These are phyloP conservation scores for Coleophora flavipennella DNA, from an alignment of 2,888 invertebrate genomes.

Conservation along the genomic window DNA sequence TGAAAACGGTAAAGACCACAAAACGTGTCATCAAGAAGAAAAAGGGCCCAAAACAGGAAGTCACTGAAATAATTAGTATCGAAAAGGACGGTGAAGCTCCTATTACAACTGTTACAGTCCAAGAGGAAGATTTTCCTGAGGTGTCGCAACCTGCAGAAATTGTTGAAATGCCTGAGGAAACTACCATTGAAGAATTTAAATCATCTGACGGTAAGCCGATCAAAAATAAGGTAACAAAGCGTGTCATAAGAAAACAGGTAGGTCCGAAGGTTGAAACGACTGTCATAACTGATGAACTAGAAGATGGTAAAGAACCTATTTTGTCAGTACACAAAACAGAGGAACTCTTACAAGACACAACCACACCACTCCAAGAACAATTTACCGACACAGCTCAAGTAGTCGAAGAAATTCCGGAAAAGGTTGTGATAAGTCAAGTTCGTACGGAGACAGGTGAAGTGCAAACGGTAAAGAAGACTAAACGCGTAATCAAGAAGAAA, in stretches of 20 bases:
- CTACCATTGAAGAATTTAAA: conserved; percentile 15
- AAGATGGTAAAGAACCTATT: conserved; percentile 45
- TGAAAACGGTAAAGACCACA: conserved; percentile 21
- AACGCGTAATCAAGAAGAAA: conserved; percentile 25
- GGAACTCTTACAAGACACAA: conserved; percentile 21
- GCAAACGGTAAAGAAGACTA: conserved; percentile 8
- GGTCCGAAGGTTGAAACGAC: conserved; percentile 32
- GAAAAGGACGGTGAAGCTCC: conserved; percentile 30
- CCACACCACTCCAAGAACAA: conserved; percentile 17
- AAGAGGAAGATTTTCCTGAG: conserved; percentile 20
- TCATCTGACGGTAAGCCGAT: conserved; percentile 18
- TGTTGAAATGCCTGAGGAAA: conserved; percentile 31
- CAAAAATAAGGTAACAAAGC: conserved; percentile 25
- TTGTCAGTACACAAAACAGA: conserved; percentile 41
- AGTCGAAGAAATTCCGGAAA: conserved; percentile 23
- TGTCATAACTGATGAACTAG: conserved; percentile 46
- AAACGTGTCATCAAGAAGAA: conserved; percentile 29
- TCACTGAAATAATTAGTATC: conserved; percentile 14
- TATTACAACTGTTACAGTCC: conserved; percentile 25
- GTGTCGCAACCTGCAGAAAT: conserved; percentile 22
- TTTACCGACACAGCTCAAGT: conserved; percentile 13
- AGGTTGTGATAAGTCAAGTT: conserved; percentile 30
- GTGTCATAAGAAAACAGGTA: conserved; percentile 25
- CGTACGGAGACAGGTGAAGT: background rate
- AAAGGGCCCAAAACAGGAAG: conserved; percentile 24